Evolutionary conservation across 2,888 invertebrate genomes (phyloP), one percentile per base, ranked within the genome.

Genomic region (Eupithecia subumbrata): DNA sequence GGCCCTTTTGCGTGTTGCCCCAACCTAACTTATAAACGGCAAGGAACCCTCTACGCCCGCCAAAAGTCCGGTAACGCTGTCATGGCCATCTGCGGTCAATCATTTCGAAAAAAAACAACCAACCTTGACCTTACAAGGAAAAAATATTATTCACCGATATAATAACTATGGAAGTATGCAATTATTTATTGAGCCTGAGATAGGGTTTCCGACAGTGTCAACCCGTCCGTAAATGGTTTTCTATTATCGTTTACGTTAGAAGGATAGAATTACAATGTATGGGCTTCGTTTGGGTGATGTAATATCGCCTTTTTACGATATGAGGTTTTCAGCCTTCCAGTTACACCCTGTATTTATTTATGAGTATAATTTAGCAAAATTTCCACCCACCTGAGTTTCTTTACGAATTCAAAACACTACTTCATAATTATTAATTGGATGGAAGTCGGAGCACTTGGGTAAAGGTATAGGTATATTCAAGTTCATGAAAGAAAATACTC

Each of bases 201-300:
- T 67, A 37, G 37, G 40, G 12, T 37, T 37, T 37, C 37, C 66
- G 66, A 18, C 37, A 18, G n/a, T n/a, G 66, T 22, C 66, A 67
- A 67, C 66, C 66, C 66, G 40, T 40, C 66, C 66, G 22, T n/a
- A 67, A 67, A 67, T 67, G 66, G 66, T 40, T 67, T 67, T 67
- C 66, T 67, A 67, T 66, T 67, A 67, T 37, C 66, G 66, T 67
- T 67, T n/a, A 67, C 66, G 66, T n/a, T 11, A 67, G 34, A 18
- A 11, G 37, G 18, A 67, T 67, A 12, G 37, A 37, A 67, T 67
- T 69, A 45, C 69, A 45, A 67, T 67, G 40, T 37, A 40, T 18
- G 66, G 40, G 12, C n/a, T 67, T 60, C 60, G 12, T 60, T 60
- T 60, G 9, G 60, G 25, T 60, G 60, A 60, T 5, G 60, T 60